phyloP scores from a whole-genome alignment of 2,888 invertebrate species.

The Aproaerema taeniolella region DNA sequence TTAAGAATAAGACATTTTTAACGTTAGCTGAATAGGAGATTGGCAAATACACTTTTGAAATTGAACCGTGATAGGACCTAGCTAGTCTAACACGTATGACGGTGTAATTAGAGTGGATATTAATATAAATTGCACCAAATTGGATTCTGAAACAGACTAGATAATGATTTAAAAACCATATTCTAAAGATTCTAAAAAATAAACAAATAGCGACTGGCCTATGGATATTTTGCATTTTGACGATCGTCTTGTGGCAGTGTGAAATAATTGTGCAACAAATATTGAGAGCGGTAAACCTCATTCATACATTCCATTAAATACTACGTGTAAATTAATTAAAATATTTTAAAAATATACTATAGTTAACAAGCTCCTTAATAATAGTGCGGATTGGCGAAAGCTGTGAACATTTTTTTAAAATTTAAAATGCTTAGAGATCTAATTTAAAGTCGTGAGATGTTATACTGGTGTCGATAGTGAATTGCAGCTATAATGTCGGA shows the following conservation, averaged over 20 bases:
- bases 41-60: no score
- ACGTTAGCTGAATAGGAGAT: no score
- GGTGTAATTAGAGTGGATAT: constrained; percentile 15
- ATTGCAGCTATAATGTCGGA: no score
- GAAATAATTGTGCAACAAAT: neutral
- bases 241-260: neutral
- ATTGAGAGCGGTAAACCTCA: neutral
- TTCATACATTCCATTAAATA: neutral
- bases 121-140: constrained; percentile 28
- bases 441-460: neutral
- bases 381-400: neutral
- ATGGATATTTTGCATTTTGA: neutral
- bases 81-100: constrained; percentile 13
- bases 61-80: no score
- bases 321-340: constrained; percentile 1
- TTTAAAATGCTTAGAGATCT: constrained; percentile 4
- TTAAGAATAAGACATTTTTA: no score
- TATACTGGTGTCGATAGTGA: no score
- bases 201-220: constrained; percentile 7
- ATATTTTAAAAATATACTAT: constrained; percentile 12
- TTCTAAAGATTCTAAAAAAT: neutral
- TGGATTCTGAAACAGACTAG: constrained; percentile 33
- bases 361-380: constrained; percentile 4
- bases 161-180: constrained; percentile 14
- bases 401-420: neutral